A percentile compares a stretch with the other conserved stretches of the same genome.
Conservation (phyloP, 2,797 vertebrate species). For the Oryzias dopingdopingensis region DNA sequence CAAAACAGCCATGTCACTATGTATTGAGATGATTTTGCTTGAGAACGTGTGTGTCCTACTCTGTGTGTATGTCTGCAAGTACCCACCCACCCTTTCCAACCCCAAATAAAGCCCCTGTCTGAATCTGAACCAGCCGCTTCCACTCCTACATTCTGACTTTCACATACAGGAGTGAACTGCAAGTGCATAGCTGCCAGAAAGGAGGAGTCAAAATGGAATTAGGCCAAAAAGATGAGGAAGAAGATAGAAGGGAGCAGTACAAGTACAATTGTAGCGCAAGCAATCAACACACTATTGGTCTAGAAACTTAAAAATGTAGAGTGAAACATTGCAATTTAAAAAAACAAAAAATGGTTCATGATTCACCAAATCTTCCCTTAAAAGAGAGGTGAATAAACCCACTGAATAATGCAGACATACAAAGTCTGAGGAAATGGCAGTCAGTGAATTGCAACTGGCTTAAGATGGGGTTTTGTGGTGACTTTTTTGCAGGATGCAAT, state of each 20-base stretch:
- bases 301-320: conserved; percentile 30
- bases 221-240: conserved; percentile 72
- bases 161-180: conserved; percentile 72
- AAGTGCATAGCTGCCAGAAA: conserved; percentile 65
- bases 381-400: conserved; percentile 17
- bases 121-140: conserved; percentile 64
- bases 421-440: conserved; percentile 66
- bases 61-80: conserved; percentile 19
- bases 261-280: conserved; percentile 37
- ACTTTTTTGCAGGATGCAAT: conserved; percentile 75
- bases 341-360: conserved; percentile 33
- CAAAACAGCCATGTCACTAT: conserved; percentile 67
- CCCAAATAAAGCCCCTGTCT: conserved; percentile 66
- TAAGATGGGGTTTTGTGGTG: conserved; percentile 67
- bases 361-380: conserved; percentile 32
- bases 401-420: conserved; percentile 56
- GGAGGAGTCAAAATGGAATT: conserved; percentile 70
- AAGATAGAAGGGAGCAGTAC: conserved; percentile 41
- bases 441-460: conserved; percentile 66
- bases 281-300: conserved; percentile 40
- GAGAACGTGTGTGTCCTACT: conserved; percentile 20
- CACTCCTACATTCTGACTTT: conserved; percentile 67
- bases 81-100: conserved; percentile 59
- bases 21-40: conserved; percentile 63
- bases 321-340: conserved; percentile 22